Percentiles rank a stretch among this genome's conserved stretches.
Conservation (phyloP, 1,140 invertebrate species). For the Littorina saxatilis region DNA sequence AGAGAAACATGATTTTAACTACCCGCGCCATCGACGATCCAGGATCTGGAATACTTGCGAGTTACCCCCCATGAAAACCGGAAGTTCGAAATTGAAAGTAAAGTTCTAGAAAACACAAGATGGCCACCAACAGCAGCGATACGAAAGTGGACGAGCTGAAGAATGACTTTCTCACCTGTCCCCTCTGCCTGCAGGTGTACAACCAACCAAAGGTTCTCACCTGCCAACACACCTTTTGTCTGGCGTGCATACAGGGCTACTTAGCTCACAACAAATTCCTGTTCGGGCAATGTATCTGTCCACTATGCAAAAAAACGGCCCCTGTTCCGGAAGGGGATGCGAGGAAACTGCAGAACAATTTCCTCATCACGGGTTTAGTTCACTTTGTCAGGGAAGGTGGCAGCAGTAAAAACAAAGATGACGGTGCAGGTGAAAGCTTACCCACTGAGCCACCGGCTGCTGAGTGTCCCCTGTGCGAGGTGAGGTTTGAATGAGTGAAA, state of each 20-base stretch:
- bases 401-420: background rate
- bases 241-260: constrained; percentile 39
- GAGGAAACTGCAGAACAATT: constrained; percentile 33
- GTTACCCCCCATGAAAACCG: too few species aligned
- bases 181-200: constrained; percentile 43
- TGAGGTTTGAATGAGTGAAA: background rate
- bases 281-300: constrained; percentile 27
- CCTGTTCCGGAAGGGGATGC: constrained; percentile 32
- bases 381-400: background rate
- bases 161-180: constrained; percentile 39
- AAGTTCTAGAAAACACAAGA: background rate
- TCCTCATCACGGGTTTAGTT: constrained; percentile 11
- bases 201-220: constrained; percentile 40
- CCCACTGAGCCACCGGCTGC: background rate
- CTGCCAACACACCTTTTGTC: constrained; percentile 53
- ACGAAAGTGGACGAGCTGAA: constrained; percentile 29
- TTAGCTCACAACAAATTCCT: constrained; percentile 13
- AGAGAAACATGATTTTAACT: too few species aligned
- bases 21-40: too few species aligned
- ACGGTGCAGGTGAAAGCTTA: background rate
- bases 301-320: constrained; percentile 31
- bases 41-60: too few species aligned
- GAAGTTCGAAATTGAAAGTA: constrained; percentile 5
- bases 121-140: too few species aligned
- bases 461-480: constrained; percentile 25